Base-by-base conservation (phyloP, 1,140 invertebrate genomes). In the Laodelphax striatellus region DNA sequence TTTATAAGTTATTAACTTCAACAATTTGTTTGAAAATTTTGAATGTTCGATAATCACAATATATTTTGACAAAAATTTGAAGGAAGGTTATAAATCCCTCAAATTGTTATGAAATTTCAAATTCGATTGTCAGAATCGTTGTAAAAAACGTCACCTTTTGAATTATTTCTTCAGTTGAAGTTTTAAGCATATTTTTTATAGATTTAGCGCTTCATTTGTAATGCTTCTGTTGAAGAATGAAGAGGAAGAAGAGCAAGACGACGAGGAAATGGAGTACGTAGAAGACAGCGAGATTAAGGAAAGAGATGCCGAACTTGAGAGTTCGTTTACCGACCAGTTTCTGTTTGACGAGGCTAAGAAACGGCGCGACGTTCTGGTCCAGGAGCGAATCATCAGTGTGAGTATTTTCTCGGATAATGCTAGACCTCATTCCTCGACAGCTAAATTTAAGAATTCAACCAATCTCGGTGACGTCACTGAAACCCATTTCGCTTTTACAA, bases 361-460 rank as follows among this genome's bases (percentile, higher is more conserved):
- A 64, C 71, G 76, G 63, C 70, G 79, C 38, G 73, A 77, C 16
- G 81, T 79, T 6, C 72, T 87, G 16, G 83, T 85, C 10, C 81
- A 84, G 62, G 79, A 86, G 65, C 75, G 82, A 58, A 79, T 83
- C 38, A 87, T 87, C 61, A 87, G 84, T 71, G 82, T 85, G 73
- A 80, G 79, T 80, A 68, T 63, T 56, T 42, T 53, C 2, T 24
- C 22, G 19, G 17, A n/a, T n/a, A n/a, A n/a, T n/a, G n/a, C n/a
- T n/a, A n/a, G n/a, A 57, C 55, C 43, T 28, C 21, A 46, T 10
- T 50, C 16, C 10, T 38, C 11, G 34, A 38, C 34, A 11, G 10
- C 34, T 38, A 38, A 2, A 28, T 28, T 2, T 4, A 28, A 6
- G 6, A 28, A 28, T 28, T 6, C 24, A 4, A 28, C 2, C 24